Base-by-base conservation (phyloP, 1,140 invertebrate genomes). In the Ceratitis capitata region DNA sequence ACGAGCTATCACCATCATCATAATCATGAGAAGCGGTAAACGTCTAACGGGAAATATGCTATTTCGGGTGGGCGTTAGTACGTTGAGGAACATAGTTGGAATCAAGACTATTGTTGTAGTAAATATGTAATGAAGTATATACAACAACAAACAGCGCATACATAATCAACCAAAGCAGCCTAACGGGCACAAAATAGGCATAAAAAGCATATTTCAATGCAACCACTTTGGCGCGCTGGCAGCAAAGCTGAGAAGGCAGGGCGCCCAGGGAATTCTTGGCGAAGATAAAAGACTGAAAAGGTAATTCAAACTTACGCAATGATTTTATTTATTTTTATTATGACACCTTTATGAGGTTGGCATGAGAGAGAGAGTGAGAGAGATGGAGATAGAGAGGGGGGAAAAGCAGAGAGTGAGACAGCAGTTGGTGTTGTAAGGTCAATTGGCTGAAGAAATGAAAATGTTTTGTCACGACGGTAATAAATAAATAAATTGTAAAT, bases 311-410 rank as follows among this genome's bases (percentile, higher is more conserved):
- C 14, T 35, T 29, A 35, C 58, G 26, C 16, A 69, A 69, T 69
- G 61, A 69, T 69, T 69, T 39, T 39, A 69, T 69, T 69, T 69
- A 69, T 69, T 35, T 69, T 69, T 69, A 69, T 69, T 69, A 69
- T 69, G 61, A 69, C 32, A 69, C 61, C 61, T 69, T 69, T 69
- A 16, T 35, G 32, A 19, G 32, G 16, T 29, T 69, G 61, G 12
- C 2, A 4, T n/a, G n/a, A n/a, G n/a, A n/a, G n/a, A n/a, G n/a
- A n/a, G n/a, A n/a, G n/a, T n/a, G n/a, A n/a, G n/a, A n/a, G n/a
- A n/a, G n/a, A n/a, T n/a, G n/a, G n/a, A n/a, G n/a, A n/a, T n/a
- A n/a, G n/a, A n/a, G n/a, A n/a, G n/a, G n/a, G n/a, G n/a, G n/a
- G n/a, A n/a, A n/a, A n/a, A n/a, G n/a, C n/a, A n/a, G n/a, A n/a